Percentiles rank a stretch among this genome's conserved stretches.
These are phyloP conservation scores for Apis laboriosa DNA, from an alignment of 1,140 invertebrate species.

Conservation along the genomic window DNA sequence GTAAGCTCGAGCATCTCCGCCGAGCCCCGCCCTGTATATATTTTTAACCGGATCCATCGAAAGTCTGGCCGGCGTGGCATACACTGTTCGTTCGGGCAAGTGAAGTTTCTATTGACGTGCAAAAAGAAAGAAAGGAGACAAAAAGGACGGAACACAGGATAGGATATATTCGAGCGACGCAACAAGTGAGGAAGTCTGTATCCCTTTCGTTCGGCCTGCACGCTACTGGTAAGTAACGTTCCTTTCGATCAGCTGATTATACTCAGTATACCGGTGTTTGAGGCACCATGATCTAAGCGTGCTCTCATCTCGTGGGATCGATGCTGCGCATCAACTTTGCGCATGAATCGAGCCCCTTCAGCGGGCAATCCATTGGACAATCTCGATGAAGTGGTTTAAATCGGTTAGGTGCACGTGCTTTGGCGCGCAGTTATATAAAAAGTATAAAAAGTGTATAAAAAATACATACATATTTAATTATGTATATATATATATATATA, in stretches of 20 bases:
- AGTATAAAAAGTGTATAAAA: too few species aligned
- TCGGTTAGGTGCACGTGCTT: background rate
- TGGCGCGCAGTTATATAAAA: too few species aligned
- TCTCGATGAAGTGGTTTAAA: background rate
- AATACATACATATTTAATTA: too few species aligned
- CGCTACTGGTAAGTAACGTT: slow-evolving; percentile 19
- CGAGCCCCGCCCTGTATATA: slow-evolving; percentile 53
- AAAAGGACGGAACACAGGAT: background rate
- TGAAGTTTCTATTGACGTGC: background rate
- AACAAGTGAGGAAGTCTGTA: slow-evolving; percentile 24
- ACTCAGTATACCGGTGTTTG: background rate
- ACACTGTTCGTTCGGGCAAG: background rate
- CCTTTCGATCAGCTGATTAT: slow-evolving; percentile 33
- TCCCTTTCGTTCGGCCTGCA: background rate
- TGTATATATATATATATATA: too few species aligned
- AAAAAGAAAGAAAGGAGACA: background rate
- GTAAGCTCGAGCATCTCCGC: slow-evolving; percentile 29
- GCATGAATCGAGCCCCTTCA: background rate
- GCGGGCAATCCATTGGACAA: background rate
- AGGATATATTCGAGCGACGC: background rate
- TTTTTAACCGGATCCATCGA: slow-evolving; percentile 54
- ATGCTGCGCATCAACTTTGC: slow-evolving; percentile 3
- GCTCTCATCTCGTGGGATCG: slow-evolving; percentile 2
- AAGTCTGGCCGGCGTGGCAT: slow-evolving; percentile 17
- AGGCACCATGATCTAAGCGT: slow-evolving; percentile 16